Evolutionary conservation across 2,113 vertebrate genomes (phyloP).

Genomic region (Climacteris rufus): DNA sequence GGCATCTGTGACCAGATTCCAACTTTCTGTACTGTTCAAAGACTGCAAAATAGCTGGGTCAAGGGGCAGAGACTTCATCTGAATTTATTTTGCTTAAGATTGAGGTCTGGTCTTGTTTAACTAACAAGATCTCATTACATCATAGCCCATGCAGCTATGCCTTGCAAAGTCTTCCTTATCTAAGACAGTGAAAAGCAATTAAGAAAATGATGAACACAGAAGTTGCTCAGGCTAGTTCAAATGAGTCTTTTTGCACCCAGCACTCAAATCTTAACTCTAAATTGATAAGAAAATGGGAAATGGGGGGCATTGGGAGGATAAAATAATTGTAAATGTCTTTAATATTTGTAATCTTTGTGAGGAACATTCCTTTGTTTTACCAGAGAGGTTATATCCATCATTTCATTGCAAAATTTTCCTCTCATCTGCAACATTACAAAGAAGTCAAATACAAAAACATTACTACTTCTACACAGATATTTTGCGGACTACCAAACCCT

Average conservation of each 20-base stretch:
- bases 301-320: accelerated
- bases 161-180: constrained; percentile 33
- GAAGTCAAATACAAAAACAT: background rate
- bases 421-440: background rate
- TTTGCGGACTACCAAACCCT: background rate
- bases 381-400: background rate
- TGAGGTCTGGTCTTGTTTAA: constrained; percentile 47
- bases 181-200: constrained; percentile 20
- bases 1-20: constrained; percentile 41
- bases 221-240: constrained; percentile 6
- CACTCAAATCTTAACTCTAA: background rate
- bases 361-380: background rate
- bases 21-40: constrained; percentile 38
- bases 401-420: background rate
- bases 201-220: background rate
- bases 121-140: constrained; percentile 52
- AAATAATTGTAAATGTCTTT: background rate
- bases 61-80: constrained; percentile 38
- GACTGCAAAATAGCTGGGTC: constrained; percentile 38
- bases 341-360: background rate
- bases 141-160: constrained; percentile 5
- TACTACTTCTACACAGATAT: background rate
- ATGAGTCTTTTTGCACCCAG: background rate
- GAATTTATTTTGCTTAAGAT: constrained; percentile 47
- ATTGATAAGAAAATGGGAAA: background rate